Evolutionary conservation across 2,888 invertebrate species (phyloP).

Genomic region (Cyclophora punctaria): DNA sequence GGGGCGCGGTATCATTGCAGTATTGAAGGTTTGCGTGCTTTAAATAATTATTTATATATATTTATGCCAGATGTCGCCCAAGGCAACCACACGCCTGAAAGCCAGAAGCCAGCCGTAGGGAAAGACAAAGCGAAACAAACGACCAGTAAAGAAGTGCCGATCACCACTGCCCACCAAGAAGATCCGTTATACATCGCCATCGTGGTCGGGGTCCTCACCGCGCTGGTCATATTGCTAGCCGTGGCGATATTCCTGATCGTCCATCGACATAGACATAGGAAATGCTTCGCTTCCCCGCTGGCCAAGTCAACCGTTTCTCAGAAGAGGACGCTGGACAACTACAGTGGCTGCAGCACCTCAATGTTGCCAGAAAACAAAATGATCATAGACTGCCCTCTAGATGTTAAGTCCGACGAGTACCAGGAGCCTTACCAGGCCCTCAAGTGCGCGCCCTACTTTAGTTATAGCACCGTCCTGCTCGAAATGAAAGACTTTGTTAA

Average conservation of each 20-base stretch:
- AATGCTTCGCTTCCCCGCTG: slow-evolving; percentile 82
- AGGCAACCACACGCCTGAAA: slow-evolving; percentile 84
- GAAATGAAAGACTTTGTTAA: slow-evolving; percentile 83
- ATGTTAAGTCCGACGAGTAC: slow-evolving; percentile 82
- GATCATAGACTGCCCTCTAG: slow-evolving; percentile 74
- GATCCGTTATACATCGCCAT: slow-evolving; percentile 85
- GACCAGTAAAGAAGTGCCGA: slow-evolving; percentile 75
- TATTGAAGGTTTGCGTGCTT: too few relatives aligned
- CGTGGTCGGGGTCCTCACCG: slow-evolving; percentile 84
- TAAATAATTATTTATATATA: too few relatives aligned
- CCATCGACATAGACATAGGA: slow-evolving; percentile 81
- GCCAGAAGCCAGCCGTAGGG: slow-evolving; percentile 68
- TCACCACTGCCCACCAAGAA: slow-evolving; percentile 79
- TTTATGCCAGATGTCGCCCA: slow-evolving; percentile 74
- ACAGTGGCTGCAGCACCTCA: slow-evolving; percentile 70
- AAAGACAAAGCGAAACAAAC: slow-evolving; percentile 65
- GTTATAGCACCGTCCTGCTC: slow-evolving; percentile 83
- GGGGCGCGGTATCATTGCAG: too few relatives aligned
- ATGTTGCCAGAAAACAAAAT: slow-evolving; percentile 71
- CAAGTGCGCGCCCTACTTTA: slow-evolving; percentile 84
- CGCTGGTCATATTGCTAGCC: slow-evolving; percentile 81
- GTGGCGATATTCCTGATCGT: slow-evolving; percentile 83
- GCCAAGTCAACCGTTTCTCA: slow-evolving; percentile 63
- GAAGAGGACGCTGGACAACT: slow-evolving; percentile 72
- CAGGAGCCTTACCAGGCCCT: slow-evolving; percentile 87